Evolutionary conservation across 30 jellyfish, hydroid and myxozoan genomes (phyloP).

Genomic region (Hydractinia symbiolongicarpus): DNA sequence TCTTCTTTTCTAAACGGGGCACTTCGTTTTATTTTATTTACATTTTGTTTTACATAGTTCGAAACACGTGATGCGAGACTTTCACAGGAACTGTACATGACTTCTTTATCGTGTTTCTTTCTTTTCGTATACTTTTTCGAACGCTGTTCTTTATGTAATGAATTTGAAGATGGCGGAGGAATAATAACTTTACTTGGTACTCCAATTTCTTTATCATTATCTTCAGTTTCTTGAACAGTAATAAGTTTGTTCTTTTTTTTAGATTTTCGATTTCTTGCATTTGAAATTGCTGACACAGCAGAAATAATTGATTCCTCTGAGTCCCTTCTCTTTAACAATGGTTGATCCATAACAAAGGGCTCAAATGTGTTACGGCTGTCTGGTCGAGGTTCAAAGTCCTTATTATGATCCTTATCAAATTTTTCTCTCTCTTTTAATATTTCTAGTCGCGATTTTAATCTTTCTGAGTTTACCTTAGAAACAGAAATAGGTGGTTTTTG

Average conservation of each 20-base stretch:
- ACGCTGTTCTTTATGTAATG: not conserved
- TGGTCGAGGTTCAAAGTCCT: not conserved
- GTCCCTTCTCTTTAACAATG: slow-evolving; percentile 35
- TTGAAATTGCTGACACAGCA: slow-evolving; percentile 49
- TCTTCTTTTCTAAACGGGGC: slow-evolving; percentile 3
- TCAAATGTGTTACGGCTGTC: not conserved
- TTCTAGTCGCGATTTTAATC: slow-evolving; percentile 18
- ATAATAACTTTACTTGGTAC: not conserved
- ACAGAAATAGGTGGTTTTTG: not conserved
- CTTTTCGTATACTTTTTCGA: slow-evolving; percentile 3
- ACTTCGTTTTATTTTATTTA: slow-evolving; percentile 1
- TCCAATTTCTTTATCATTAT: not conserved
- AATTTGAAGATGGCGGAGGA: too few species aligned
- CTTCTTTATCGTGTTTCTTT: not conserved
- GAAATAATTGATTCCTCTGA: slow-evolving; percentile 47
- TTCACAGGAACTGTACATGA: slow-evolving; percentile 22
- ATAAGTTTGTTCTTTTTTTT: slow-evolving; percentile 28
- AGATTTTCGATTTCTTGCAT: slow-evolving; percentile 27
- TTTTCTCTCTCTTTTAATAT: not conserved
- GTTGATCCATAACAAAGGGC: not conserved
- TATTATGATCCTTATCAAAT: slow-evolving; percentile 17
- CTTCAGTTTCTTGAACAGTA: not conserved
- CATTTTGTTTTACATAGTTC: not conserved
- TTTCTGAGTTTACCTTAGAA: slow-evolving; percentile 17
- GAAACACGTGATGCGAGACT: slow-evolving; percentile 8